These are phyloP conservation scores for Urocyon cinereoargenteus DNA, from an alignment of 2,797 vertebrate species.

Conservation along the genomic window DNA sequence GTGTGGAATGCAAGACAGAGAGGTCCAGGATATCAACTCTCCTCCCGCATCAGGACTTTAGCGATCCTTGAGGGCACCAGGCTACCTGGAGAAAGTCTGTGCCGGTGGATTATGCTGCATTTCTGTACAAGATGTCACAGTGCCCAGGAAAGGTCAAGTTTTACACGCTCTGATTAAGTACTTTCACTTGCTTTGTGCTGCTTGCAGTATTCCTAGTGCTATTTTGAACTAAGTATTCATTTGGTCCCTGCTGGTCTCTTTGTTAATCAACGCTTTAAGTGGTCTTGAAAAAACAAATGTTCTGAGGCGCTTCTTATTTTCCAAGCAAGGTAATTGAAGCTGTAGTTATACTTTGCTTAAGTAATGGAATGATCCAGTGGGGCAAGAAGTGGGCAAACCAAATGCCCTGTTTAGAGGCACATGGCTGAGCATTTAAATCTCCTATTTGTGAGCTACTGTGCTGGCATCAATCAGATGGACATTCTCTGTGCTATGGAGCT, in stretches of 20 bases:
- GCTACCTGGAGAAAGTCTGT: background rate
- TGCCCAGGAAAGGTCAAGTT: constrained; percentile 65
- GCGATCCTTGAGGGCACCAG: background rate
- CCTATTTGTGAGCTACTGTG: background rate
- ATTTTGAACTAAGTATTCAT: constrained; percentile 67
- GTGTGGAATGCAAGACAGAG: background rate
- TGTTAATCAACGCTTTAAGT: constrained; percentile 69
- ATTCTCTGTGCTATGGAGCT: background rate
- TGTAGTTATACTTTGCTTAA: background rate
- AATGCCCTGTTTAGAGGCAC: background rate
- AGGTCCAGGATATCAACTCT: background rate
- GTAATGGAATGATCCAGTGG: background rate
- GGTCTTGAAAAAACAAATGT: constrained; percentile 42
- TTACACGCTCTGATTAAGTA: constrained; percentile 64
- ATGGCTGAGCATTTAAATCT: background rate
- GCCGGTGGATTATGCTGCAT: background rate
- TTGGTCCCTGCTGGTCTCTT: constrained; percentile 68
- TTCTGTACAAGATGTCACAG: background rate
- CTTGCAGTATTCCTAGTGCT: constrained; percentile 34
- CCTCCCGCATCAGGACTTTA: no score
- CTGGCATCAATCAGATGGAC: background rate
- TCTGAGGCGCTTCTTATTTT: constrained; percentile 59
- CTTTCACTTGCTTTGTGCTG: constrained; percentile 55
- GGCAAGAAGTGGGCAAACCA: background rate
- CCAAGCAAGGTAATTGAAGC: constrained; percentile 57